Percentiles rank a stretch among this genome's conserved stretches.
These are phyloP conservation scores for Colistium nudipinnis DNA, from an alignment of 2,113 vertebrate species.

Conservation along the genomic window DNA sequence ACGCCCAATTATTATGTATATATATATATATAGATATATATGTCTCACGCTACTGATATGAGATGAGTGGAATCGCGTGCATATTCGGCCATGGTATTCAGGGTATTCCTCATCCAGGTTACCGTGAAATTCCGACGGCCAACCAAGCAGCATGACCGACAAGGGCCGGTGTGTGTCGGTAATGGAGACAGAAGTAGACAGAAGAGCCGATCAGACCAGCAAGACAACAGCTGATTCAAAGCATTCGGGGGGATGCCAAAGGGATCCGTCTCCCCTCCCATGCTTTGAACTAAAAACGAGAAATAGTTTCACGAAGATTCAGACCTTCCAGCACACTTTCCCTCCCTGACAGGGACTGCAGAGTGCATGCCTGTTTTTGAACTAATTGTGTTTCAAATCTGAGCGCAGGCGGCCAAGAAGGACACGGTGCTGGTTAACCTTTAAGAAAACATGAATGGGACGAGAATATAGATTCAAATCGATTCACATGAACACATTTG, in stretches of 20 bases:
- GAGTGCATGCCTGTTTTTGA: not conserved
- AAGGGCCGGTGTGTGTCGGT: constrained; percentile 13
- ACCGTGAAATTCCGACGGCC: constrained; percentile 10
- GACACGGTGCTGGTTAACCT: not conserved
- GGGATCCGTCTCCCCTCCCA: constrained; percentile 46
- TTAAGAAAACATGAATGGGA: no score
- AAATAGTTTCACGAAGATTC: constrained; percentile 56
- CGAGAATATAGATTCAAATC: no score
- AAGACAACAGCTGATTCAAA: constrained; percentile 61
- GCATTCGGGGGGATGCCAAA: constrained; percentile 40
- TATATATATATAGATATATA: no score
- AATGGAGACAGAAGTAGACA: constrained; percentile 24
- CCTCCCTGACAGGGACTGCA: constrained; percentile 11
- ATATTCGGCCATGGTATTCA: not conserved
- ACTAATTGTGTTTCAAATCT: constrained; percentile 15
- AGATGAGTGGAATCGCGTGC: not conserved
- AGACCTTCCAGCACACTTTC: constrained; percentile 27
- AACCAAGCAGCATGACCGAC: constrained; percentile 6
- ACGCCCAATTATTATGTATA: not conserved
- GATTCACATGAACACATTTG: no score
- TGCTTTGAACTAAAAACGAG: constrained; percentile 49
- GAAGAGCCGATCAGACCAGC: constrained; percentile 45
- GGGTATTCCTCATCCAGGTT: constrained; percentile 7
- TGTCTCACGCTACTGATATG: constrained; percentile 9
- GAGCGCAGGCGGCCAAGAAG: not conserved